Conservation (phyloP, 2,888 invertebrate genomes). For the Dendrolimus pini region DNA sequence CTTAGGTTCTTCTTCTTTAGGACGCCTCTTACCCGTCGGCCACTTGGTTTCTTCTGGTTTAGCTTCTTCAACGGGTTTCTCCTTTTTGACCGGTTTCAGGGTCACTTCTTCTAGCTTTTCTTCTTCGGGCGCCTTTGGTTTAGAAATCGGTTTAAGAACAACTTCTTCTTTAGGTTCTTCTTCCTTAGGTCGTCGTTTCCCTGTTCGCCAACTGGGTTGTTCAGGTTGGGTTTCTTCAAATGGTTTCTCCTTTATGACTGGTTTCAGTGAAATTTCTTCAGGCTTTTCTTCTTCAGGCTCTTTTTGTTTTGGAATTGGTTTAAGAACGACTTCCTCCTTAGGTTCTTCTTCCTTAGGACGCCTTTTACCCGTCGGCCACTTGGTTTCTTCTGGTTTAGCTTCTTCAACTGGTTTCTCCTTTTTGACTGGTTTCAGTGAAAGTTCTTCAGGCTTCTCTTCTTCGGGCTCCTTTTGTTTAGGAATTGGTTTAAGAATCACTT, state of each 20-base stretch:
- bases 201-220: constrained; percentile 21
- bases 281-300: constrained; percentile 39
- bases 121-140: constrained; percentile 17
- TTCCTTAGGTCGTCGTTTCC: not conserved
- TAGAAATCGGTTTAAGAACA: not conserved
- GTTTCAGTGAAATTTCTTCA: constrained; percentile 42
- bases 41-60: constrained; percentile 26
- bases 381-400: constrained; percentile 30
- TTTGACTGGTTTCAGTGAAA: constrained; percentile 19
- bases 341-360: constrained; percentile 27
- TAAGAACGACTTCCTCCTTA: constrained; percentile 40
- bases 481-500: constrained; percentile 61
- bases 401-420: constrained; percentile 28
- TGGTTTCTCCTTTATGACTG: constrained; percentile 29
- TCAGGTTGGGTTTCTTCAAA: constrained; percentile 10
- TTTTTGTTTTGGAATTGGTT: constrained; percentile 42
- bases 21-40: constrained; percentile 11
- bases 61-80: constrained; percentile 35
- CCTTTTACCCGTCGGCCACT: constrained; percentile 32
- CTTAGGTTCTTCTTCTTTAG: constrained; percentile 30
- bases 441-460: constrained; percentile 50
- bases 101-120: constrained; percentile 42
- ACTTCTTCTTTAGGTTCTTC: constrained; percentile 13
- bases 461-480: constrained; percentile 19
- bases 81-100: constrained; percentile 38